Percentiles rank a stretch among this genome's conserved stretches.
Conservation (phyloP, 64 coral and sea anemone genomes). For the Trachythela sp. region DNA sequence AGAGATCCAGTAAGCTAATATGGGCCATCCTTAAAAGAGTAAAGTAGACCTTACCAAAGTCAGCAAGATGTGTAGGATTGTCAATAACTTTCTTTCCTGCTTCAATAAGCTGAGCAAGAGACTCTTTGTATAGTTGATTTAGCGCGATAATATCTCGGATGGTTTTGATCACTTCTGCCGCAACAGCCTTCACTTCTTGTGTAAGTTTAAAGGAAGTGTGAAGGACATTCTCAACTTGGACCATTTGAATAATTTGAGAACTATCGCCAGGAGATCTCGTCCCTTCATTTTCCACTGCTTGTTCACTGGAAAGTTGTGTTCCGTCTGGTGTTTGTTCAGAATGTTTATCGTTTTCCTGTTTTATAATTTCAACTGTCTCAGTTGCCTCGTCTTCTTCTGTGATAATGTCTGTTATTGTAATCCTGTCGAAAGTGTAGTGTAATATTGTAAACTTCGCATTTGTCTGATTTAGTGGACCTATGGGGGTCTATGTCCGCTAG, state of each 20-base stretch:
- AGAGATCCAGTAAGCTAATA: background rate
- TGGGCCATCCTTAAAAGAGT: background rate
- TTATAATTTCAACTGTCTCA: slow-evolving; percentile 44
- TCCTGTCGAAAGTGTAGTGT: background rate
- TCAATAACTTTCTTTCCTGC: slow-evolving; percentile 94
- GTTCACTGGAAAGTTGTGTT: background rate
- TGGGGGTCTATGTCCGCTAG: too few relatives aligned
- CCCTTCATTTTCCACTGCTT: background rate
- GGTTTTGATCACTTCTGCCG: slow-evolving; percentile 91
- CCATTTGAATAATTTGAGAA: slow-evolving; percentile 70
- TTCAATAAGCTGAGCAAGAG: slow-evolving; percentile 91
- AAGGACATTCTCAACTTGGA: slow-evolving; percentile 88
- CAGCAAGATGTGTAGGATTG: slow-evolving; percentile 85
- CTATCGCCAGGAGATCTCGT: background rate
- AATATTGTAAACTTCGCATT: background rate
- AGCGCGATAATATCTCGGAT: slow-evolving; percentile 92
- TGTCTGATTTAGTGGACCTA: too few relatives aligned
- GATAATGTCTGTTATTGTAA: slow-evolving; percentile 15
- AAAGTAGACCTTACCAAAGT: slow-evolving; percentile 74
- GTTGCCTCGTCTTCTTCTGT: slow-evolving; percentile 59
- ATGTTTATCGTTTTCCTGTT: background rate
- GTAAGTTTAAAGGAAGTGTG: slow-evolving; percentile 88
- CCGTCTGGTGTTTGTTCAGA: background rate
- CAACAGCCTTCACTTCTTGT: slow-evolving; percentile 86
- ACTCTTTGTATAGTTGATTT: slow-evolving; percentile 96